A percentile compares a stretch with the other conserved stretches of the same genome.
Conservation (phyloP, 2,113 vertebrate genomes). For the Oxyruncus cristatus region DNA sequence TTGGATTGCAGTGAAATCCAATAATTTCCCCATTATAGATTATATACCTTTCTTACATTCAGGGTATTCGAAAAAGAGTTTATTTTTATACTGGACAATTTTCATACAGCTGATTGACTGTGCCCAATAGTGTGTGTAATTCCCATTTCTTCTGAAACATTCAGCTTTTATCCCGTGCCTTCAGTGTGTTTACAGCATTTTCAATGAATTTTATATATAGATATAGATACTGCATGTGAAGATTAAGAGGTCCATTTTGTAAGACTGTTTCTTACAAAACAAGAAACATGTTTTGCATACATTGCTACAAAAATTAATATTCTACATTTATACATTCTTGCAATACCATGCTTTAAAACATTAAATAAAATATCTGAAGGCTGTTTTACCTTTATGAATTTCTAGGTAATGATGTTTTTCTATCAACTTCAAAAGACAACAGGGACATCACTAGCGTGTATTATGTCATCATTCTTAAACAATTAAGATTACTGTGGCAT, state of each 20-base stretch:
- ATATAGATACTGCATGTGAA: not conserved
- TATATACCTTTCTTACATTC: not conserved
- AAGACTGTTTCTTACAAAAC: not conserved
- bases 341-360: not conserved
- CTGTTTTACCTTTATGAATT: not conserved
- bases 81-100: conserved; percentile 16
- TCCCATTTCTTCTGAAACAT: conserved; percentile 14
- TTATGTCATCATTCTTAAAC: not conserved
- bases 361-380: not conserved
- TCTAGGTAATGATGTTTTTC: not conserved
- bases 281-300: not conserved
- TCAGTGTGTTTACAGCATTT: conserved; percentile 12
- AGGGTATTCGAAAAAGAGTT: not conserved
- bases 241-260: not conserved
- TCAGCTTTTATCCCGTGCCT: conserved; percentile 10
- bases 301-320: not conserved
- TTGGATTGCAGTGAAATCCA: not conserved
- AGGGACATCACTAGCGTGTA: not conserved
- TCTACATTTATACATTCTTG: not conserved
- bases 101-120: conserved; percentile 27
- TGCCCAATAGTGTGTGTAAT: not conserved
- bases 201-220: not conserved
- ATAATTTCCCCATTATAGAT: not conserved
- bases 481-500: not conserved
- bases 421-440: not conserved